A percentile compares a stretch with the other conserved stretches of the same genome.
phyloP scores from a whole-genome alignment of 2,797 vertebrate species.

The Brotula barbata region DNA sequence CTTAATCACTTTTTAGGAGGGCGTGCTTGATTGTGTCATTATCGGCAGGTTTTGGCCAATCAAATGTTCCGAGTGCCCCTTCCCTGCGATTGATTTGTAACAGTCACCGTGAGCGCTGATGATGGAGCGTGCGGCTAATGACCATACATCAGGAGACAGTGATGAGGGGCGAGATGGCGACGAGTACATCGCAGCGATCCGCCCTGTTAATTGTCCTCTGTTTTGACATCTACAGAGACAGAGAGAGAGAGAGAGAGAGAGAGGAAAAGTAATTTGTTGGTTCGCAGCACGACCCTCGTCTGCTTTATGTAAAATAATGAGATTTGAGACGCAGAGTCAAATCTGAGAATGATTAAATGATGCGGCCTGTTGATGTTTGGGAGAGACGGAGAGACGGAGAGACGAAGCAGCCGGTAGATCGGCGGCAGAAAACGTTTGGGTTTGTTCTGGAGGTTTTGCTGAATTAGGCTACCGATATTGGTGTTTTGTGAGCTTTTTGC shows the following conservation, averaged over 20 bases:
- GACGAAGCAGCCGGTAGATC: conserved; percentile 41
- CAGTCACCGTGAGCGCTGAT: conserved; percentile 67
- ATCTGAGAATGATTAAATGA: conserved; percentile 54
- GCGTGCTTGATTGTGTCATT: conserved; percentile 76
- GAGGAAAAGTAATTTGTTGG: conserved; percentile 48
- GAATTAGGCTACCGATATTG: no score
- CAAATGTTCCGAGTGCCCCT: conserved; percentile 50
- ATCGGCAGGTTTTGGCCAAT: conserved; percentile 68
- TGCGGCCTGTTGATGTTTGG: conserved; percentile 27
- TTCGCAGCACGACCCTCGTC: conserved; percentile 48
- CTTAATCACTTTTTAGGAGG: conserved; percentile 77
- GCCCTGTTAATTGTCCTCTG: conserved; percentile 69
- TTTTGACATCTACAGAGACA: conserved; percentile 63
- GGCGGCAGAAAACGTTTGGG: conserved; percentile 24
- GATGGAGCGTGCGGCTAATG: conserved; percentile 66
- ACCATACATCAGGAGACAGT: conserved; percentile 63
- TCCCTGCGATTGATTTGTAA: conserved; percentile 70
- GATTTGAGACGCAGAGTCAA: conserved; percentile 61
- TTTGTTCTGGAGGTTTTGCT: no score
- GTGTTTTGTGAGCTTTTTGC: no score
- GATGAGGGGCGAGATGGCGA: conserved; percentile 57
- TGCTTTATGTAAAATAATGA: conserved; percentile 72
- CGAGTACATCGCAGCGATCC: conserved; percentile 38
- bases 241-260: no score
- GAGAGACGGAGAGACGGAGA: conserved; percentile 42